These are phyloP conservation scores for Odontophorus gujanensis DNA, from an alignment of 2,113 vertebrate species.

Conservation along the genomic window DNA sequence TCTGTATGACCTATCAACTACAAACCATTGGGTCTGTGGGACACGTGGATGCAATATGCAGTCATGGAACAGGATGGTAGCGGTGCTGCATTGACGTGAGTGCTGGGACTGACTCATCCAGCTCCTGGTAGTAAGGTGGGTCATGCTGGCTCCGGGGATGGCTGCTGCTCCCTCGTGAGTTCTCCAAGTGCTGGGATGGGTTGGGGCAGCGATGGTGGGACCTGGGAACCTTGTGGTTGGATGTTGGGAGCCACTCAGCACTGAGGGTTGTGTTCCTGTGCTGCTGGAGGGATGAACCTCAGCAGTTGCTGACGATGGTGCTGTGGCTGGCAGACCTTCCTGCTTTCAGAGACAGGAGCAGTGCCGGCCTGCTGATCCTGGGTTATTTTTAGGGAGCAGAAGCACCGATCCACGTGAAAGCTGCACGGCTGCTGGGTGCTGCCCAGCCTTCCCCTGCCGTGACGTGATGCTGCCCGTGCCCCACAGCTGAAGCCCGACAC, in stretches of 20 bases:
- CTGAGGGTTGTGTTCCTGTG: neutral
- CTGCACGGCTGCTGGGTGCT: neutral
- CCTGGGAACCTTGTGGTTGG: neutral
- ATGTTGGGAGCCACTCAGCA: neutral
- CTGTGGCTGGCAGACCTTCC: neutral
- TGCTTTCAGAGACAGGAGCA: neutral
- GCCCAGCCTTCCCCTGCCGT: neutral
- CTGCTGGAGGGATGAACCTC: neutral
- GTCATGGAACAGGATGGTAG: neutral
- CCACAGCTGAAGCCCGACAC: neutral
- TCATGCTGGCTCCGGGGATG: rapidly evolving
- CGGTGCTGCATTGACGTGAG: rapidly evolving
- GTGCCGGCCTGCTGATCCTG: neutral
- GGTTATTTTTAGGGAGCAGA: neutral
- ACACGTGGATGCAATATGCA: neutral
- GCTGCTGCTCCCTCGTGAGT: rapidly evolving
- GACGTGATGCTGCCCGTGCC: neutral
- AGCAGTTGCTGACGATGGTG: neutral
- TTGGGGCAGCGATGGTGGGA: neutral
- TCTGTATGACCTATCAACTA: neutral
- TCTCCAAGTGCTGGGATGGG: neutral
- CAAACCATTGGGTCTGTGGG: rapidly evolving
- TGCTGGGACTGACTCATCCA: rapidly evolving
- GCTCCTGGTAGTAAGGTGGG: neutral
- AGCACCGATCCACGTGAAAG: neutral